Evolutionary conservation across 2,888 invertebrate species (phyloP).

Genomic region (Plemyria rubiginata): DNA sequence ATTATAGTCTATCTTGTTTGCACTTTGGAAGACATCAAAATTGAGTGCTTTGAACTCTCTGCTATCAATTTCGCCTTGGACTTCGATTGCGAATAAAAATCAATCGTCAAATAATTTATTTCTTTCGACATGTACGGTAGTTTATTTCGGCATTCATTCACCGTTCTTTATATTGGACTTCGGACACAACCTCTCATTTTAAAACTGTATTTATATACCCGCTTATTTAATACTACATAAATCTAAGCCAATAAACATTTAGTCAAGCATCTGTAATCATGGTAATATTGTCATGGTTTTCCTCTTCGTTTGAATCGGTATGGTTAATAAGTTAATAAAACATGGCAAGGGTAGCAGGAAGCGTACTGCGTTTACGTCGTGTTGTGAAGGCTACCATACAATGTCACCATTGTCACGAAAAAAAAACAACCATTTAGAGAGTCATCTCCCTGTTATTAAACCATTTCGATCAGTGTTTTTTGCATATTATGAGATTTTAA

Average conservation of each 20-base stretch:
- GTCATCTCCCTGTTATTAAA: slow-evolving; percentile 25
- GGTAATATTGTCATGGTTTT: slow-evolving; percentile 19
- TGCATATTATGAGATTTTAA: background rate
- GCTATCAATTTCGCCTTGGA: too few species aligned
- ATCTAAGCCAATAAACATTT: slow-evolving; percentile 2
- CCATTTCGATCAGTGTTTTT: slow-evolving; percentile 14
- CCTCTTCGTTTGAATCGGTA: slow-evolving; percentile 10
- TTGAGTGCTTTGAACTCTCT: too few species aligned
- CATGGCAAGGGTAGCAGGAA: slow-evolving; percentile 32
- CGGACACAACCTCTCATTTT: slow-evolving; percentile 3
- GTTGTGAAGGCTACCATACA: slow-evolving; percentile 1
- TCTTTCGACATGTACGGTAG: background rate
- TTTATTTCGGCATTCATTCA: background rate
- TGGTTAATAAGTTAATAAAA: slow-evolving; percentile 6
- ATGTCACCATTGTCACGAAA: slow-evolving; percentile 1
- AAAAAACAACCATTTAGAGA: slow-evolving; percentile 10
- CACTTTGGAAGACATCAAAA: too few species aligned
- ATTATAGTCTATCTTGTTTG: too few species aligned
- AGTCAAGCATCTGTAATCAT: slow-evolving; percentile 10
- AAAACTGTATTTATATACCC: slow-evolving; percentile 3
- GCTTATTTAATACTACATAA: slow-evolving; percentile 2
- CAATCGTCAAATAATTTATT: too few species aligned
- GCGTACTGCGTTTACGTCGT: slow-evolving; percentile 4
- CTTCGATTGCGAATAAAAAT: background rate
- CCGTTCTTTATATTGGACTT: background rate